Conservation (phyloP, 2,113 vertebrate genomes). For the Onychostruthus taczanowskii region DNA sequence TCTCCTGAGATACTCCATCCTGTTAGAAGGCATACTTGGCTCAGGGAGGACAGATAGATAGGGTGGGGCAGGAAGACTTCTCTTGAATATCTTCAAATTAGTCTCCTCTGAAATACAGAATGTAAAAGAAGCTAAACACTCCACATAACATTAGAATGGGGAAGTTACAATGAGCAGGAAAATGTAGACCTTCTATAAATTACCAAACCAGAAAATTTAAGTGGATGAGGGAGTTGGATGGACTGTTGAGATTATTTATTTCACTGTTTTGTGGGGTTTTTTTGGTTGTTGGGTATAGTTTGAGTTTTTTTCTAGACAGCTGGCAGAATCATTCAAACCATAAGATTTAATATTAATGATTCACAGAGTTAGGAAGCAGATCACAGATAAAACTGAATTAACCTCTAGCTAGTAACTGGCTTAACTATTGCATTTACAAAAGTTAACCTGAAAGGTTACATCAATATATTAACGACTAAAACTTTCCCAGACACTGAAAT, state of each 20-base stretch:
- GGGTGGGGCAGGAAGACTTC: background rate
- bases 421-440: background rate
- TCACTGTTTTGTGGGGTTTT: background rate
- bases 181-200: background rate
- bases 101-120: background rate
- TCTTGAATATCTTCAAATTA: background rate
- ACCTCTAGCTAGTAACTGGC: background rate
- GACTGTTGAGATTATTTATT: background rate
- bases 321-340: background rate
- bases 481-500: background rate
- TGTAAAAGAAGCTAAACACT: background rate
- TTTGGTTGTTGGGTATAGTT: background rate
- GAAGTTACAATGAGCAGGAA: background rate
- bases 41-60: background rate
- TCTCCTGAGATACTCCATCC: background rate
- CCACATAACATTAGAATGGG: background rate
- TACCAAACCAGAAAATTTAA: background rate
- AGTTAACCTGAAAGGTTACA: background rate
- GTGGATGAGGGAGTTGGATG: background rate
- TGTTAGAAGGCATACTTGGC: background rate
- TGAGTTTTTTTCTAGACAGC: background rate
- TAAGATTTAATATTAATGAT: background rate
- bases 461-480: background rate
- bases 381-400: background rate
- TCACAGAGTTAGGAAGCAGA: background rate